Evolutionary conservation across 2,888 invertebrate genomes (phyloP).

Genomic region (Phasia obesa): DNA sequence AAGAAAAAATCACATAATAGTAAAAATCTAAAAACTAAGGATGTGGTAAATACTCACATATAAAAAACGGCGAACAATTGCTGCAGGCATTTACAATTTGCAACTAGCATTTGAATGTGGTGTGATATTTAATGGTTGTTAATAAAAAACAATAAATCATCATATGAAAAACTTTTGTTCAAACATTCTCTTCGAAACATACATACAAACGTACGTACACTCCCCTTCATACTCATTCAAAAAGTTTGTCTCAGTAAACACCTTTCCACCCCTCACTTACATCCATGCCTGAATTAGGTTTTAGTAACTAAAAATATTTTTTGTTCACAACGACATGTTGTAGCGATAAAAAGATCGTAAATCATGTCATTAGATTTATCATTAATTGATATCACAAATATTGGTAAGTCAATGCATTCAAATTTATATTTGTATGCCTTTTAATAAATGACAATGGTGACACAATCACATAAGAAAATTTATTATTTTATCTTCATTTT

Average conservation of each 20-base stretch:
- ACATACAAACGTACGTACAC: too few relatives aligned
- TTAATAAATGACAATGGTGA: slow-evolving; percentile 53
- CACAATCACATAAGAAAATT: slow-evolving; percentile 22
- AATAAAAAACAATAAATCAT: slow-evolving; percentile 70
- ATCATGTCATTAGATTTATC: slow-evolving; percentile 67
- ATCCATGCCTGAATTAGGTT: background rate
- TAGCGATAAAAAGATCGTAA: slow-evolving; percentile 66
- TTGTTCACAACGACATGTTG: slow-evolving; percentile 16
- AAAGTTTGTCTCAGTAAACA: slow-evolving; percentile 27
- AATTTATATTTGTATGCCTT: slow-evolving; percentile 30
- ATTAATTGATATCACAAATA: slow-evolving; percentile 67
- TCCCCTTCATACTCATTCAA: slow-evolving; percentile 9
- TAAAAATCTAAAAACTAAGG: slow-evolving; percentile 44
- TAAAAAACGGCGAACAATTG: slow-evolving; percentile 26
- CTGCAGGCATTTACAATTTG: slow-evolving; percentile 49
- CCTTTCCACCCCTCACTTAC: background rate
- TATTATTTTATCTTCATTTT: slow-evolving; percentile 5
- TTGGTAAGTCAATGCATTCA: slow-evolving; percentile 58
- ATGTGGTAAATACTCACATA: slow-evolving; percentile 34
- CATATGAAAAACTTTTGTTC: slow-evolving; percentile 48
- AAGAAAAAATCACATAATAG: slow-evolving; percentile 19
- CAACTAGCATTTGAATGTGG: slow-evolving; percentile 19
- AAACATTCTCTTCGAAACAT: background rate
- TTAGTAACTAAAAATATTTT: background rate
- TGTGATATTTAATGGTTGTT: slow-evolving; percentile 61